Conservation (phyloP, 2,888 invertebrate species). For the Caenorhabditis sp. region DNA sequence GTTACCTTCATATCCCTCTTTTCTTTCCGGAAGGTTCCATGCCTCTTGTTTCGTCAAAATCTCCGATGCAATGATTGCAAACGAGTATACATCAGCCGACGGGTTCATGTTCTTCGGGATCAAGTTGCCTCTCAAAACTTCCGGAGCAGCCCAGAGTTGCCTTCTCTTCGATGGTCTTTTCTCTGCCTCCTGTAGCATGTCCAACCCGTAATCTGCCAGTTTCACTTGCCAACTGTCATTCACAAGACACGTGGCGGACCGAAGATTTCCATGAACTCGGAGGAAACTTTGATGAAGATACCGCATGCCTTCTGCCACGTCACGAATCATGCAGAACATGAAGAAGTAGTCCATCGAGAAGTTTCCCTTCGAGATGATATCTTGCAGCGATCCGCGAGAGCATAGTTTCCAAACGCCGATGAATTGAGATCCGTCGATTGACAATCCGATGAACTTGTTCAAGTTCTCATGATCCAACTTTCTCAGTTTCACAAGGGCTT, state of each 20-base stretch:
- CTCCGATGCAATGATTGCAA: slow-evolving; percentile 79
- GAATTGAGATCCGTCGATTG: slow-evolving; percentile 73
- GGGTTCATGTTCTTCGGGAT: slow-evolving; percentile 27
- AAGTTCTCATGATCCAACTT: slow-evolving; percentile 80
- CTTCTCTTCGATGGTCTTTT: slow-evolving; percentile 7
- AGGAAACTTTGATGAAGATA: slow-evolving; percentile 71
- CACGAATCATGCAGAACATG: slow-evolving; percentile 71
- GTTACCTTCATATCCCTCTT: slow-evolving; percentile 68
- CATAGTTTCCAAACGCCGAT: slow-evolving; percentile 79
- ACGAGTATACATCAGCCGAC: slow-evolving; percentile 78
- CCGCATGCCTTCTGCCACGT: slow-evolving; percentile 70
- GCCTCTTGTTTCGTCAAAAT: slow-evolving; percentile 76
- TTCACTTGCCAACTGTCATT: slow-evolving; percentile 77
- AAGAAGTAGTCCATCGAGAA: slow-evolving; percentile 75
- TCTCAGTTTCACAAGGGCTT: slow-evolving; percentile 64
- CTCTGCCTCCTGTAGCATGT: slow-evolving; percentile 32
- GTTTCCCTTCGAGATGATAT: slow-evolving; percentile 68
- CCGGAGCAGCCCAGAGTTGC: slow-evolving; percentile 77
- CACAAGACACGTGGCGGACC: slow-evolving; percentile 74
- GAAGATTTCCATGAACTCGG: slow-evolving; percentile 70
- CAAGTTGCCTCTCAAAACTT: slow-evolving; percentile 68
- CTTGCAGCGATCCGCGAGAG: slow-evolving; percentile 67
- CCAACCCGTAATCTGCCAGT: slow-evolving; percentile 52
- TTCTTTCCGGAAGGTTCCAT: slow-evolving; percentile 72
- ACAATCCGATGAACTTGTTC: slow-evolving; percentile 79